Percentiles rank a stretch among this genome's conserved stretches.
Evolutionary conservation across 1,140 invertebrate genomes (phyloP).

Genomic region (Aphelenchoides fujianensis): DNA sequence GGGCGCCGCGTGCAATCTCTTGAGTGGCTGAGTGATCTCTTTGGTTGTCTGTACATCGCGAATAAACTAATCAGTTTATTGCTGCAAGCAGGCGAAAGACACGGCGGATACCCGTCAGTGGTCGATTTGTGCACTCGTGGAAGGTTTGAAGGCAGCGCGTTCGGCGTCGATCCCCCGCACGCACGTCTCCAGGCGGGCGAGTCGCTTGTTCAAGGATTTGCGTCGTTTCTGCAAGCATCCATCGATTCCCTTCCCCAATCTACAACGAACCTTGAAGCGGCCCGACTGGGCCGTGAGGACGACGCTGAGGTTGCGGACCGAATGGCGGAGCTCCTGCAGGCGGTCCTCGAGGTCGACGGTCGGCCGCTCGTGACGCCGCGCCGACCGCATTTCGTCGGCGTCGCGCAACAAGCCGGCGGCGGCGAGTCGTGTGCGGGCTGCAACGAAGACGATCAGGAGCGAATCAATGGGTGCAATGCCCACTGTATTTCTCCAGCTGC

Average conservation of each 20-base stretch:
- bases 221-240: background rate
- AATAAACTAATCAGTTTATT: slow-evolving; percentile 4
- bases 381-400: slow-evolving; percentile 7
- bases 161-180: background rate
- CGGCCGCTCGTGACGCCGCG: background rate
- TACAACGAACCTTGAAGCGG: background rate
- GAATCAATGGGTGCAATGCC: too few relatives aligned
- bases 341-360: slow-evolving; percentile 4
- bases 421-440: background rate
- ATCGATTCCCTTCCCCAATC: background rate
- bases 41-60: background rate
- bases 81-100: too few relatives aligned
- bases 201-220: background rate
- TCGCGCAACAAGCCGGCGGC: background rate
- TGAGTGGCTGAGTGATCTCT: background rate
- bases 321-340: background rate
- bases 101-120: too few relatives aligned
- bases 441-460: background rate
- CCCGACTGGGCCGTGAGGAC: background rate
- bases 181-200: background rate
- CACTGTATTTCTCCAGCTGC: slow-evolving; percentile 12
- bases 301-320: background rate
- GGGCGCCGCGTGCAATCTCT: background rate
- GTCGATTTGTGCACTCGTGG: too few relatives aligned
- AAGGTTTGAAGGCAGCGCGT: too few relatives aligned